A percentile compares a stretch with the other conserved stretches of the same genome.
phyloP scores from a whole-genome alignment of 2,797 vertebrate species.

The Remorina albescens region DNA sequence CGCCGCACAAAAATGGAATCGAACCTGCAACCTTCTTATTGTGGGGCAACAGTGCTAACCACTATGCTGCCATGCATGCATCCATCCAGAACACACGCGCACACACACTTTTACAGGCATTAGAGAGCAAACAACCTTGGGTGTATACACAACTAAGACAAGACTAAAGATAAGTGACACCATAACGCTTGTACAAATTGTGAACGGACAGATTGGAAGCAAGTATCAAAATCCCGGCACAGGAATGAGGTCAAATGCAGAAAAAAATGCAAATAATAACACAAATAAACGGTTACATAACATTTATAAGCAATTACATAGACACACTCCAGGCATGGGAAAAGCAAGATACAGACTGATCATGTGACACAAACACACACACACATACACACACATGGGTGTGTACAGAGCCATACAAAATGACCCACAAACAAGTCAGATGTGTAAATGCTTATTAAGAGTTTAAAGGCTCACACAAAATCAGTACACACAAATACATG shows the following conservation, averaged over 20 bases:
- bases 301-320: conserved; percentile 11
- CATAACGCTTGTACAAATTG: not conserved
- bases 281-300: conserved; percentile 18
- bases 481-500: conserved; percentile 21
- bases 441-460: conserved; percentile 49
- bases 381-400: not conserved
- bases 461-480: conserved; percentile 37
- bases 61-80: too few species aligned
- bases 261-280: not conserved
- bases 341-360: not conserved
- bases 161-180: conserved; percentile 4
- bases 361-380: not conserved
- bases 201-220: too few species aligned
- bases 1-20: too few species aligned
- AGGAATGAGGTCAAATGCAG: not conserved
- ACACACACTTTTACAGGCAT: conserved; percentile 26
- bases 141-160: conserved; percentile 21
- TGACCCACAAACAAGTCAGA: conserved; percentile 25
- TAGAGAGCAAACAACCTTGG: conserved; percentile 30
- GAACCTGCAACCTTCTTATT: too few species aligned
- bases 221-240: conserved; percentile 1
- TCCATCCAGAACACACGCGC: too few species aligned
- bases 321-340: conserved; percentile 3
- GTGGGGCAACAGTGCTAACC: too few species aligned
- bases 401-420: conserved; percentile 17